phyloP scores from a whole-genome alignment of 2,888 invertebrate species.

The Megamerina dolium region DNA sequence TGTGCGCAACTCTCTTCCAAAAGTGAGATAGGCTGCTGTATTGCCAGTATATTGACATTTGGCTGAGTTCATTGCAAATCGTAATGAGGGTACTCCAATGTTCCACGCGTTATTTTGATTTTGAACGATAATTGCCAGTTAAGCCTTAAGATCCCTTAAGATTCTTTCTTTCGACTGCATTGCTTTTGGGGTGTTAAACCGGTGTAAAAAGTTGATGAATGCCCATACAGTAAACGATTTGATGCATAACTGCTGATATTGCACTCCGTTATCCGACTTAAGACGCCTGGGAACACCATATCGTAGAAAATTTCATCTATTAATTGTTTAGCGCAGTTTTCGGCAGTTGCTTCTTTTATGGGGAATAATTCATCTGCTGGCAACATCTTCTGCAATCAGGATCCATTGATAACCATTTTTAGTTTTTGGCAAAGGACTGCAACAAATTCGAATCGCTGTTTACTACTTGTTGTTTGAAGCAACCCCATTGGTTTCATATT shows the following conservation, averaged over 20 bases:
- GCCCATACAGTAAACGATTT: conserved; percentile 17
- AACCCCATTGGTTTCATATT: conserved; percentile 21
- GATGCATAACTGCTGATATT: conserved; percentile 36
- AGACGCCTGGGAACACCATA: conserved; percentile 32
- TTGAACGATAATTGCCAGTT: conserved; percentile 12
- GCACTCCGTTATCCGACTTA: conserved; percentile 37
- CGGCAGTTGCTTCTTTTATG: conserved; percentile 27
- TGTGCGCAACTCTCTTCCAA: conserved; percentile 40
- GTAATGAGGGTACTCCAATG: conserved; percentile 20
- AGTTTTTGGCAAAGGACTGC: conserved; percentile 13
- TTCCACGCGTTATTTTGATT: conserved; percentile 8
- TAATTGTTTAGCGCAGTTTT: conserved; percentile 25
- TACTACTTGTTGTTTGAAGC: too few relatives aligned
- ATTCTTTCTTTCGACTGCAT: conserved; percentile 32
- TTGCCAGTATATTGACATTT: conserved; percentile 30
- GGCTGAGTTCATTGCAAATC: conserved; percentile 38
- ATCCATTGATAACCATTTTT: conserved; percentile 4
- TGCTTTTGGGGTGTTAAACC: conserved; percentile 37
- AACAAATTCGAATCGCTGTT: conserved; percentile 16
- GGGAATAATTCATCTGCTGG: conserved; percentile 27
- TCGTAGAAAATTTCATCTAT: conserved; percentile 33
- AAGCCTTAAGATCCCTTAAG: conserved; percentile 22
- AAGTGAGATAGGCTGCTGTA: conserved; percentile 37
- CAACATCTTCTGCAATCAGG: conserved; percentile 30
- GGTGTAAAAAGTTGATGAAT: conserved; percentile 22